Evolutionary conservation across 2,888 invertebrate genomes (phyloP).

Genomic region (Noctua comes): DNA sequence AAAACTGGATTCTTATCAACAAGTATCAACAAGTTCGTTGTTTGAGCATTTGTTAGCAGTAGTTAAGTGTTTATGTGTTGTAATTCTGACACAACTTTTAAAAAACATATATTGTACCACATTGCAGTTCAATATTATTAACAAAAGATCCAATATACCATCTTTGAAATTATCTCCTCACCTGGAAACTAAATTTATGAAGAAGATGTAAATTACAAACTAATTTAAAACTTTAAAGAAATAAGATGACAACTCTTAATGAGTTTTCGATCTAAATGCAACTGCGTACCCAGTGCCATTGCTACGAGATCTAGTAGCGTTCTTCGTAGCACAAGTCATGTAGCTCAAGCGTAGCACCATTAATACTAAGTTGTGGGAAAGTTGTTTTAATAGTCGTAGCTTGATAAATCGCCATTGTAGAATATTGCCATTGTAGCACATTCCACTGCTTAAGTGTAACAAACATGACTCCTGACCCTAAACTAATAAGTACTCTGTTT

Average conservation of each 20-base stretch:
- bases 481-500: background rate
- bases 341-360: conserved; percentile 12
- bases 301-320: conserved; percentile 42
- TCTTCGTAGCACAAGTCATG: conserved; percentile 11
- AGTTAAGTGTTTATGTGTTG: no score
- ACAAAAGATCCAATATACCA: background rate
- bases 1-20: no score
- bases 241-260: conserved; percentile 12
- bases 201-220: conserved; percentile 14
- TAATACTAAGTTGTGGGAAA: background rate
- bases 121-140: background rate
- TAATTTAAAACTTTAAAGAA: background rate
- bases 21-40: no score
- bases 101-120: background rate
- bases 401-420: background rate
- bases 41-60: no score
- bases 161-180: background rate
- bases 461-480: background rate
- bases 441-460: background rate
- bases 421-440: background rate
- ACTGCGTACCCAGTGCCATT: background rate
- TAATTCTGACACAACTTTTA: no score
- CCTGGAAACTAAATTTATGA: background rate
- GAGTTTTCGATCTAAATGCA: conserved; percentile 27
- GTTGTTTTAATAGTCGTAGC: no score